Base-by-base conservation (phyloP, 2,888 invertebrate species). In the Lottia scabra region DNA sequence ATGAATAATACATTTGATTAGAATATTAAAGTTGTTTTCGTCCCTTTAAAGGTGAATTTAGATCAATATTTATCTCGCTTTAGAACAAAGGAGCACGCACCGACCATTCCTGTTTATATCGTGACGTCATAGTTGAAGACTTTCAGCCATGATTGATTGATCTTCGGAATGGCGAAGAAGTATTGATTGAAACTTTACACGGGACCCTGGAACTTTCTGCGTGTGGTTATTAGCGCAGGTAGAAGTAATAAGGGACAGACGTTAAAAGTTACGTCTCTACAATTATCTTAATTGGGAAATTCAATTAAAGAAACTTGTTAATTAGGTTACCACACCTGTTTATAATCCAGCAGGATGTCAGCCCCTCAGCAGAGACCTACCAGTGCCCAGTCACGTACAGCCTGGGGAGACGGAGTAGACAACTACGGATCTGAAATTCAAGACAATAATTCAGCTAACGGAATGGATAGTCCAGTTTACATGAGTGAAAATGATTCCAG, bases 361-460 rank as follows among this genome's bases (percentile, higher is more conserved):
- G 68, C 75, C 23, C 68, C 67, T 67, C 38, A n/a, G 71, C 65
- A 80, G 87, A 45, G 87, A 45, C 87, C 87, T 23, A 72, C 75
- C 12, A 86, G 86, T 75, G 85, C 83, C 63, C 80, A 81, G 73
- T 85, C 86, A 64, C 80, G 85, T n/a, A 80, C 76, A 64, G 87
- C 84, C 38, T 86, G 87, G 87, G 80, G 78, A 56, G 78, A 79
- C 38, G 76, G 78, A 48, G 72, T 68, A 65, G 79, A 78, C 66
- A 75, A 71, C 63, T 84, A 83, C 74, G 83, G 81, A 6, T 76
- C 81, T 45, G 79, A 80, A 15, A 81, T 83, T 63, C 74, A 83
- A 65, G 81, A 82, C 73, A 83, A 84, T 45, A 78, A 80, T 65
- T 83, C 83, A 73, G 73, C 79, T 30, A 64, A 74, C 13, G 77